Conservation (phyloP, 2,113 vertebrate genomes). For the Cyprinodon tularosa region DNA sequence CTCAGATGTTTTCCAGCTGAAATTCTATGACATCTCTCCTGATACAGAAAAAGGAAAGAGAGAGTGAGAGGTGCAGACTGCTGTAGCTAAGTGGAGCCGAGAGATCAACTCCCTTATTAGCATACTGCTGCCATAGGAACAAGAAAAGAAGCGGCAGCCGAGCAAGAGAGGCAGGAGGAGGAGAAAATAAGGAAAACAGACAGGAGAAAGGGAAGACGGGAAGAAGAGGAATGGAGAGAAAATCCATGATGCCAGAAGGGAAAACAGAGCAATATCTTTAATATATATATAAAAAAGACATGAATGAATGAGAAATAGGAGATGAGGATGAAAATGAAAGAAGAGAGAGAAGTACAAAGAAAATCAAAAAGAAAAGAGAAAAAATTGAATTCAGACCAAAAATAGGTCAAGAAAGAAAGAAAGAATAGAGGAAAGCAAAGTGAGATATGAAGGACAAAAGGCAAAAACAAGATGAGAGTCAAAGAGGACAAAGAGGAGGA, state of each 20-base stretch:
- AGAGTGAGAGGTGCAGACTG: constrained; percentile 31
- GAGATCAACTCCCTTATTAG: constrained; percentile 70
- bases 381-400: neutral
- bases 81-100: constrained; percentile 55
- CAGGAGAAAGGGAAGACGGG: neutral
- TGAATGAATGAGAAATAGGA: neutral
- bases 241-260: neutral
- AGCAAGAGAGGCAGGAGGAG: neutral
- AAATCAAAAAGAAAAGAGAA: too few species aligned
- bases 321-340: neutral
- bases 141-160: constrained; percentile 54
- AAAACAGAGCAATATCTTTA: neutral
- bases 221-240: neutral
- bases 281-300: neutral
- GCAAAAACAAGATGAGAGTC: neutral
- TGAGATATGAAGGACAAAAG: neutral
- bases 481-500: neutral
- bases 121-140: constrained; percentile 79
- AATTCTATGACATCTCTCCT: neutral
- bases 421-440: neutral
- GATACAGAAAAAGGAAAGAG: neutral
- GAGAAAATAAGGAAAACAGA: neutral
- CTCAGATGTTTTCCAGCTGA: constrained; percentile 16
- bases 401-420: neutral
- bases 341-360: neutral